Evolutionary conservation across 23 tunicate genomes (phyloP), one percentile per base, ranked within the genome.

Genomic region (Halocynthia aurantium): DNA sequence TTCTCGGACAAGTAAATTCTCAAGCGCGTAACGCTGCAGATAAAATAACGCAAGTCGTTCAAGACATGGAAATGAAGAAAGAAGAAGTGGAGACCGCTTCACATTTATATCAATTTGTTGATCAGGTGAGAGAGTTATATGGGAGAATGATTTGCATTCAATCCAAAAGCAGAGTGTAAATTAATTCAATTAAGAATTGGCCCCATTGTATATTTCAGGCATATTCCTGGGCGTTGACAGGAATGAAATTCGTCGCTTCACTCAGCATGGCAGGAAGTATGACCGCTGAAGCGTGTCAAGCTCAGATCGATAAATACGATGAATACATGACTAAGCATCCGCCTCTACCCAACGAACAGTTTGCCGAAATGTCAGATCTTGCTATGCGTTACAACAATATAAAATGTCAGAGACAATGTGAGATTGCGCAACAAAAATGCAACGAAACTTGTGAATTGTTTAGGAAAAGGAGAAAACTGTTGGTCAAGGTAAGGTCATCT

Each of bases 151-250:
- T 31, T 31, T 31, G 44, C 44, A 31, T 31, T 31, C 44, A 31
- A 4, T 31, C 2, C 44, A 31, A 31, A 31, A 0, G 44, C 44
- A 31, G 4, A 31, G 44, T 31, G 44, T 31, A 31, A 31, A 31
- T 31, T 31, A 31, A 31, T 31, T 31, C 44, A 31, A 31, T 31
- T 31, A 31, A n/a, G n/a, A n/a, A n/a, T n/a, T n/a, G n/a, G n/a
- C n/a, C n/a, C n/a, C n/a, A n/a, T n/a, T n/a, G n/a, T n/a, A n/a
- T n/a, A 7, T 72, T 55, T 15, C 67, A 92, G 98, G 98, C 98
- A 13, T 92, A 92, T 62, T 86, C 98, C 7, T 92, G 98, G 98
- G 98, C 98, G 2, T 55, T 92, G 60, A 70, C 84, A 9, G 98
- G 98, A n/a, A 92, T 92, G 98, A 92, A 92, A 70, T 92, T 86